Base-by-base conservation (phyloP, 2,113 vertebrate genomes). In the Strix uralensis region DNA sequence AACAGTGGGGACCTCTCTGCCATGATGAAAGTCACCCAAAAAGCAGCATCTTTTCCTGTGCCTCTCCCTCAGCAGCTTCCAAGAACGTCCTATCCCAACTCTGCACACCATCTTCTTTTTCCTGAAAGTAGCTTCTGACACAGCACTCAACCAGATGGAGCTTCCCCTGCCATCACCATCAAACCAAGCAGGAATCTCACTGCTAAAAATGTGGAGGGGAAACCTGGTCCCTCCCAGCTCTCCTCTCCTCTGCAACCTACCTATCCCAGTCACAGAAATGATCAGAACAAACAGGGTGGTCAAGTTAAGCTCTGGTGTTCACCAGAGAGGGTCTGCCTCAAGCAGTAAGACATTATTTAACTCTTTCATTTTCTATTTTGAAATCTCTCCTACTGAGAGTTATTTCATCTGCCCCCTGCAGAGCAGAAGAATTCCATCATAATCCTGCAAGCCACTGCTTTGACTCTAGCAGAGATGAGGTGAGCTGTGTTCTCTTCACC, bases 151-250 rank as follows among this genome's bases (percentile, higher is more conserved):
- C 3, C 26, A 92, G 66, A 44, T 10, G n/a, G 77, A 86, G 72
- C 44, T 40, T 54, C 13, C 26, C n/a, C 29, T 52, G 36, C 27
- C 32, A 66, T n/a, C 82, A 85, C 79, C 95, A 96, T 42, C 3
- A n/a, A 74, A 93, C 82, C 2, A 1, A 97, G 34, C n/a, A 69
- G 71, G 88, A 94, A 92, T 94, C 90, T 63, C 81, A 59, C 93
- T 88, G 86, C 44, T 69, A 79, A 94, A 96, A 97, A 75, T 26
- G 3, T 88, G 81, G 90, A 96, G 11, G 6, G 16, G 47, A 20
- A 9, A 62, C 16, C 22, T 38, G n/a, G 22, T 78, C 38, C 65
- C 73, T 42, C 52, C n/a, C 52, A 63, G 38, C 17, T 44, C 36
- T 46, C 26, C 38, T 65, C 55, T 36, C 19, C 38, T 19, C 47